Base-by-base conservation (phyloP, 2,113 vertebrate species). In the Pithys albifrons region DNA sequence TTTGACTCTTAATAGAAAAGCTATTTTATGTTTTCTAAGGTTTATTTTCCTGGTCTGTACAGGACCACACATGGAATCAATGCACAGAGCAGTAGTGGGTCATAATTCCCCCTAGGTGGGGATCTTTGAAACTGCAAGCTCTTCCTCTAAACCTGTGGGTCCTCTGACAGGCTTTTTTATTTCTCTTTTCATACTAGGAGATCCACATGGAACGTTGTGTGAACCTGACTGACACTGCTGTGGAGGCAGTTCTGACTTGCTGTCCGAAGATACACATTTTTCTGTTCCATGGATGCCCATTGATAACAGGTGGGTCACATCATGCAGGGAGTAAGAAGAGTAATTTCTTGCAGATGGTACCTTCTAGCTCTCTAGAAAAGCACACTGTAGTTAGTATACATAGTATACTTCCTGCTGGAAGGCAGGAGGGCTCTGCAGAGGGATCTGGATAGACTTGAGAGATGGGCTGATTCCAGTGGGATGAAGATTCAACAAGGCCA, bases 221-320 rank as follows among this genome's bases (percentile, higher is more conserved):
- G 54, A 98, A 98, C 74, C 93, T 99, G 89, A 99, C 98, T 0
- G 99, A 99, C 19, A 65, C 97, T 1, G 97, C 99, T 22, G 98
- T 99, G 57, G 98, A 98, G 97, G 98, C 98, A 0, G 97, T 99
- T 77, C 96, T 99, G 8, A 98, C 98, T 16, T 98, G 92, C 77
- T 99, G 99, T 69, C 98, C 98, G 2, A 98, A 98, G 85, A 98
- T 99, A 82, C 93, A 97, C 52, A 98, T 98, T 88, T 97, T 99
- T 57, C 98, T 98, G 35, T 99, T 99, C 93, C 98, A 98, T 11
- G 98, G 98, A 31, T 99, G 99, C 87, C 99, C 98, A 19, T 84
- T 98, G 49, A 97, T 99, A 85, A 99, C 98, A 98, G 98, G 98
- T 99, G 73, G 93, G 94, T 97, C 66, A 83, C 45, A 71, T 54